A percentile compares a stretch with the other conserved stretches of the same genome.
phyloP scores from a whole-genome alignment of 1,140 invertebrate species.

The Drosophila ananassae region DNA sequence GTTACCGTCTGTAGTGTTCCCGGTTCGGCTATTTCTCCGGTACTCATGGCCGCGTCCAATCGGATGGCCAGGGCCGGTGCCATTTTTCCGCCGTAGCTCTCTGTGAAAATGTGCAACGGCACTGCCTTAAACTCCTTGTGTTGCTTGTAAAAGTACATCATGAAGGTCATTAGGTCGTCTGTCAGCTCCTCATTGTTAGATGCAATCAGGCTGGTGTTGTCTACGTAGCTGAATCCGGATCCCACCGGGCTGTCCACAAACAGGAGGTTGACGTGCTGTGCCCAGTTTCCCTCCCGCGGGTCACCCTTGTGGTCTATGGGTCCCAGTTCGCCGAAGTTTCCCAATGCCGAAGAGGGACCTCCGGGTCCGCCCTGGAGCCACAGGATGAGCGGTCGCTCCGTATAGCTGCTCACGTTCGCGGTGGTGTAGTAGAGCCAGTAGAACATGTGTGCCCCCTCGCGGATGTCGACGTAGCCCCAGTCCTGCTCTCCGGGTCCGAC shows the following conservation, averaged over 20 bases:
- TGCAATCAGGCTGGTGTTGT: constrained; percentile 85
- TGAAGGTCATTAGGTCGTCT: constrained; percentile 89
- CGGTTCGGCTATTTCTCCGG: constrained; percentile 85
- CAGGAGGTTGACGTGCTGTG: constrained; percentile 91
- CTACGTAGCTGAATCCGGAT: constrained; percentile 93
- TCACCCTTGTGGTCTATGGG: constrained; percentile 88
- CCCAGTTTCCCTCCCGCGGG: constrained; percentile 90
- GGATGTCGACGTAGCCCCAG: constrained; percentile 88
- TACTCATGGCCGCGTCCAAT: constrained; percentile 86
- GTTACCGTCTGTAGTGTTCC: constrained; percentile 91
- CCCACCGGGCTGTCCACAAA: constrained; percentile 96
- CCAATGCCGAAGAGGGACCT: constrained; percentile 89
- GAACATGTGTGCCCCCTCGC: constrained; percentile 91
- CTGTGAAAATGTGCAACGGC: constrained; percentile 93
- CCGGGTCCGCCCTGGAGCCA: constrained; percentile 93
- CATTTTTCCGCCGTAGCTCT: constrained; percentile 97
- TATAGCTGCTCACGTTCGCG: constrained; percentile 85
- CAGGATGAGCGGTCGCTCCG: constrained; percentile 89
- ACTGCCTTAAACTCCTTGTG: constrained; percentile 88
- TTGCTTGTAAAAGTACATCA: constrained; percentile 87
- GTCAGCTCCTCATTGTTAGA: constrained; percentile 90
- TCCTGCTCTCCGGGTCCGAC: constrained; percentile 87
- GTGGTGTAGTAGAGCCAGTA: constrained; percentile 93
- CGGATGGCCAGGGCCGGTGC: constrained; percentile 89
- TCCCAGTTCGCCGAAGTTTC: constrained; percentile 92